Base-by-base conservation (phyloP, 2,888 invertebrate genomes). In the Eupelmus urozonus region DNA sequence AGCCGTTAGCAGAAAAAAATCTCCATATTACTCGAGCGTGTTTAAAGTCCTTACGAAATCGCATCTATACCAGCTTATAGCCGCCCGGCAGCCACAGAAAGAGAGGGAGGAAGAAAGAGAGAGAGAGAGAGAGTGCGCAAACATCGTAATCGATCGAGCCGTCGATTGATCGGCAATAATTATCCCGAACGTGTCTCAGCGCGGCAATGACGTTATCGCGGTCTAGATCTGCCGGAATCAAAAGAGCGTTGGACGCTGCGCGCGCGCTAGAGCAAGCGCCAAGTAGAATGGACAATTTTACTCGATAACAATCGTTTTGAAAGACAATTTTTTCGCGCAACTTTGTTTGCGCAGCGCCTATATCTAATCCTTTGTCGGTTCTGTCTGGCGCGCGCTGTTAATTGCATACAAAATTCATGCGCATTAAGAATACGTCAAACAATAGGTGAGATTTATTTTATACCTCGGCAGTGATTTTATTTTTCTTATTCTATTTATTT, bases 41-140 rank as follows among this genome's bases (percentile, higher is more conserved):
- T 82, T 82, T 81, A 82, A 80, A 83, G 83, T 85, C 84, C 83
- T 87, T 86, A 84, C 85, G 84, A 86, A 86, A 87, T 81, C 63
- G 67, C 76, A 73, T 81, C 70, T 60, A 67, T 73, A n/a, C n/a
- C 75, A 75, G 67, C 40, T 76, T 49, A 71, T 65, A 63, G 57
- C 40, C 71, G 55, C 45, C 76, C 34, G 53, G 63, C 78, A 75
- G 80, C 72, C 51, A 79, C 67, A 70, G 13, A 29, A 2, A 45
- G 18, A 60, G 34, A 34, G 16, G 51, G 4, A 45, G 27, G 53
- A n/a, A 49, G 67, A 70, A 16, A 29, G 5, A 45, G 18, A 60
- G 34, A 34, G 16, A 60, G 4, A 45, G 27, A 60, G n/a, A 49
- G 53, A 20, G 20, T 53, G 34, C 57, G 70, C 42, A 74, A 74